Base-by-base conservation (phyloP, 2,113 vertebrate genomes). In the Lipophrys pholis region DNA sequence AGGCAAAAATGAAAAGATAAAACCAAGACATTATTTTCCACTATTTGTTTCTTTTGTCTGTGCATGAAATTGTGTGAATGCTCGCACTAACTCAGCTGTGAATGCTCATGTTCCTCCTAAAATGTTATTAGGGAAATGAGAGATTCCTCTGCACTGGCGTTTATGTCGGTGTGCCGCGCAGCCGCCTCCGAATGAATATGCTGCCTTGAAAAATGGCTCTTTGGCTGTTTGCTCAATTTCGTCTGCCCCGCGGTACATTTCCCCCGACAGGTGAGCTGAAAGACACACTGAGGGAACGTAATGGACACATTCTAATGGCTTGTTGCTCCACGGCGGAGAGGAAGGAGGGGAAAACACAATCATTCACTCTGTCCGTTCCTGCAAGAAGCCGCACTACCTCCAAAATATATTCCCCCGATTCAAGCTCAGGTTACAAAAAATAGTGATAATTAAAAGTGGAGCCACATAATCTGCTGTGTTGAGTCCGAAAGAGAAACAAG, bases 141-240 rank as follows among this genome's bases (percentile, higher is more conserved):
- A 60, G 17, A 62, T 64, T 67, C 51, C 10, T 67, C 21, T 63
- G 21, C 59, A 42, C 30, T 43, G 14, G 46, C 57, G 68, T 58
- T 38, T 61, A 14, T 50, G 35, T 53, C 0, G 45, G 8, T 54
- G 53, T 48, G 60, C 41, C 4, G 35, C 14, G 14, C 40, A 43
- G 71, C 54, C 11, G 59, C 60, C 73, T 16, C 56, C 11, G 42
- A 83, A 67, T 67, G 60, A 64, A 70, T 57, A 61, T 15, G 50
- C 41, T 67, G 66, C 58, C 10, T 30, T 75, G 73, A 86, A 83
- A 81, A 78, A 61, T 60, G 21, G 39, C 69, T 85, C 65, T 74
- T 81, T 78, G 71, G 72, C 65, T 68, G 77, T 80, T 84, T 84
- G 75, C 76, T 85, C 75, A 83, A 79, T 91, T 83, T 88, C 57